Evolutionary conservation across 1,140 invertebrate genomes (phyloP), one percentile per base, ranked within the genome.

Genomic region (Zaprionus capensis): DNA sequence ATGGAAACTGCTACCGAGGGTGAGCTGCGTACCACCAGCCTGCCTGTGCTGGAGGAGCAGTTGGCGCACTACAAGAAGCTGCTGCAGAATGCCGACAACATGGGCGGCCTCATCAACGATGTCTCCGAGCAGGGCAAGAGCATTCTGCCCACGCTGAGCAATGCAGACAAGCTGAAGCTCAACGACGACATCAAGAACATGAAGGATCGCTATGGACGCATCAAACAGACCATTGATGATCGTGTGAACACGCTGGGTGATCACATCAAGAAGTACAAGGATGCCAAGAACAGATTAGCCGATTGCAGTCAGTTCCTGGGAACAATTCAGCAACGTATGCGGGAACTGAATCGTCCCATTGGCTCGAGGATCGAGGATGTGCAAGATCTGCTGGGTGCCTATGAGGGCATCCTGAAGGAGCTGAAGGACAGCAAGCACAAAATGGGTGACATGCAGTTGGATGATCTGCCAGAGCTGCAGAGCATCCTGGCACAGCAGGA

Each of bases 311-410:
- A 96, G 80, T 96, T 97, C 80, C 94, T 98, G 81, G 95, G 95
- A 41, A 95, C 95, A 65, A 96, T 98, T 26, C 96, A 98, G 91
- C 95, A 95, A 62, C 96, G 98, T 88, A 92, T 99, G 1, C 96
- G 97, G 77, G 95, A 96, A 57, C 93, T 98, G 0, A 97, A 96
- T 81, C 96, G 96, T 92, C 97, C 97, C 2, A 95, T 98, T 63
- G 97, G 98, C 15, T 96, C 95, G 5, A 96, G 96, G 85, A 95
- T 96, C 4, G 97, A 98, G 92, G 97, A 98, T 85, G 97, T 97
- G 0, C 96, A 97, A 92, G 95, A 95, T 15, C 94, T 97, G 85
- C 93, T 98, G 20, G 94, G 94, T 26, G 94, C 95, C 24, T 98
- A 98, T 91, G 97, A 98, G 93, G 95, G 94, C 76, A 96, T 98